Conservation (phyloP, 2,888 invertebrate genomes). For the Agonopterix heracliana region DNA sequence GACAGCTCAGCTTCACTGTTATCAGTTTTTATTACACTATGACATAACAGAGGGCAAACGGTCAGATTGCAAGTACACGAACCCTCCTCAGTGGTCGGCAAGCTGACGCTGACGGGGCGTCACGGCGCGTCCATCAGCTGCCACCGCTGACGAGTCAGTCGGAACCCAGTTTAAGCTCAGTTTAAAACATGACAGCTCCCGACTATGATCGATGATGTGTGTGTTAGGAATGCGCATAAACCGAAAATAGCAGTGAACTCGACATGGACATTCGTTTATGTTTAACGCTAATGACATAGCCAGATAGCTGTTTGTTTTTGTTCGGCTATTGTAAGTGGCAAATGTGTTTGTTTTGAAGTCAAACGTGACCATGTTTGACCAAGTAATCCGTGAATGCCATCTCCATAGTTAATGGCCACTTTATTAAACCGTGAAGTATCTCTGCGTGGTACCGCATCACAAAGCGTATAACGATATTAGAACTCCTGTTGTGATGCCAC, state of each 20-base stretch:
- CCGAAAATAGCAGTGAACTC: constrained; percentile 48
- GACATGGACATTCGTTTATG: constrained; percentile 43
- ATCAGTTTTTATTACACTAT: no score
- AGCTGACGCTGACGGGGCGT: constrained; percentile 43
- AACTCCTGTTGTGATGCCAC: constrained; percentile 66
- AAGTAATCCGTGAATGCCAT: constrained; percentile 29
- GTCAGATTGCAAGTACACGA: constrained; percentile 26
- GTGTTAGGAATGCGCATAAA: constrained; percentile 43
- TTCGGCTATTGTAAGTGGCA: constrained; percentile 2
- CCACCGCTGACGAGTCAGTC: constrained; percentile 48
- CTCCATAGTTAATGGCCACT: constrained; percentile 38
- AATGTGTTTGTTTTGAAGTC: constrained; percentile 31
- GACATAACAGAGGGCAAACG: constrained; percentile 29
- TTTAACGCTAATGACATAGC: constrained; percentile 51
- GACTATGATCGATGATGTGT: constrained; percentile 58
- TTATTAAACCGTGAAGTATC: constrained; percentile 48
- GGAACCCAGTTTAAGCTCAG: constrained; percentile 53
- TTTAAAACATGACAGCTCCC: constrained; percentile 59
- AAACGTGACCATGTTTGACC: not conserved
- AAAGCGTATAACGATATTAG: constrained; percentile 47
- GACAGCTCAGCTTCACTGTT: no score
- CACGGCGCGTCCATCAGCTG: constrained; percentile 61
- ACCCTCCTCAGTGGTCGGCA: constrained; percentile 30
- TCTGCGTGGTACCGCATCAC: constrained; percentile 43
- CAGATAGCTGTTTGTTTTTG: constrained; percentile 29